Percentiles rank a stretch among this genome's conserved stretches.
phyloP scores from a whole-genome alignment of 2,113 vertebrate species.

The cattle (Bos taurus) region ARS-UCD2.0 NC_037329.1:77129501-77130000 shows the following conservation, averaged over 20 bases:
- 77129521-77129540: constrained; percentile 60
- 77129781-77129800: not conserved
- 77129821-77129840: not conserved
- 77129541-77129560: constrained; percentile 64
- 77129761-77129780: not conserved
- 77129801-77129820: not conserved
- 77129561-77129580: constrained; percentile 61
- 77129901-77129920: not conserved
- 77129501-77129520: constrained; percentile 40
- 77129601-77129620: constrained; percentile 42
- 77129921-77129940: not conserved
- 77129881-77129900: not conserved
- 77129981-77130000: not conserved
- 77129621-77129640: constrained; percentile 64
- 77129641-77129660: not conserved
- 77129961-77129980: not conserved
- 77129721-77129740: not conserved
- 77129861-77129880: not conserved
- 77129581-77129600: constrained; percentile 61
- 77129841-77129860: not conserved
- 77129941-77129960: not conserved
- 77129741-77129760: not conserved
- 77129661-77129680: not conserved
- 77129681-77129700: not conserved
- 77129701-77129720: not conserved